These are phyloP conservation scores for Cydia fagiglandana DNA, from an alignment of 1,140 invertebrate species.

Conservation along the genomic window DNA sequence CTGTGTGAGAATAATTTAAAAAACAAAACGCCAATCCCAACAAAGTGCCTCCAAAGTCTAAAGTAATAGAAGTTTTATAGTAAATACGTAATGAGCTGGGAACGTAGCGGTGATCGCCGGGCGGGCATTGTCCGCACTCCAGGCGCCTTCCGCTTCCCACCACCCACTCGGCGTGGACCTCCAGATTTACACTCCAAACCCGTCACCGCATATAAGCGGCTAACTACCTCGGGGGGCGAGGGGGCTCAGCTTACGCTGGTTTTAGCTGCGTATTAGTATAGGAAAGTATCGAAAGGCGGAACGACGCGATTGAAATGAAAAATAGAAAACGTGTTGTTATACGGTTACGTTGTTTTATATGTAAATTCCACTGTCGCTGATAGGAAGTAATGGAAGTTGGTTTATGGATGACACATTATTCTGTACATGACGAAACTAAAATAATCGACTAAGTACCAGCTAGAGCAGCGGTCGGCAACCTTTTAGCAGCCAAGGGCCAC, in stretches of 20 bases:
- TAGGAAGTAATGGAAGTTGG: slow-evolving; percentile 41
- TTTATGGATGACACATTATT: neutral
- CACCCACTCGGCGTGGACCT: slow-evolving; percentile 54
- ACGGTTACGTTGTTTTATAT: slow-evolving; percentile 48
- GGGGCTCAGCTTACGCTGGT: slow-evolving; percentile 51
- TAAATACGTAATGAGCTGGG: slow-evolving; percentile 74
- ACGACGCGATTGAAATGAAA: slow-evolving; percentile 73
- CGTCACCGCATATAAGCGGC: slow-evolving; percentile 46
- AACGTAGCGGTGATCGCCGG: slow-evolving; percentile 62
- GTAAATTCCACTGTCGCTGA: slow-evolving; percentile 45
- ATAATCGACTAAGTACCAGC: neutral
- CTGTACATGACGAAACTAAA: neutral
- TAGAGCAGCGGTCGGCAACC: too few relatives aligned
- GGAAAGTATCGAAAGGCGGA: slow-evolving; percentile 75
- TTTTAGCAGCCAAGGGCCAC: too few relatives aligned
- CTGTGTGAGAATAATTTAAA: slow-evolving; percentile 30
- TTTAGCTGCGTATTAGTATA: slow-evolving; percentile 56
- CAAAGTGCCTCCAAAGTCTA: slow-evolving; percentile 40
- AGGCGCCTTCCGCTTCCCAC: slow-evolving; percentile 64
- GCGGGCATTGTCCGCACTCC: slow-evolving; percentile 68
- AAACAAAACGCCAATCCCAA: slow-evolving; percentile 32
- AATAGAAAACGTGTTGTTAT: slow-evolving; percentile 63
- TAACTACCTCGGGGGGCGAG: slow-evolving; percentile 44
- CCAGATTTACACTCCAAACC: slow-evolving; percentile 49
- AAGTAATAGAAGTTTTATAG: slow-evolving; percentile 61